Percentiles rank a stretch among this genome's conserved stretches.
phyloP scores from a whole-genome alignment of 1,140 invertebrate genomes.

The Liolophura sinensis region DNA sequence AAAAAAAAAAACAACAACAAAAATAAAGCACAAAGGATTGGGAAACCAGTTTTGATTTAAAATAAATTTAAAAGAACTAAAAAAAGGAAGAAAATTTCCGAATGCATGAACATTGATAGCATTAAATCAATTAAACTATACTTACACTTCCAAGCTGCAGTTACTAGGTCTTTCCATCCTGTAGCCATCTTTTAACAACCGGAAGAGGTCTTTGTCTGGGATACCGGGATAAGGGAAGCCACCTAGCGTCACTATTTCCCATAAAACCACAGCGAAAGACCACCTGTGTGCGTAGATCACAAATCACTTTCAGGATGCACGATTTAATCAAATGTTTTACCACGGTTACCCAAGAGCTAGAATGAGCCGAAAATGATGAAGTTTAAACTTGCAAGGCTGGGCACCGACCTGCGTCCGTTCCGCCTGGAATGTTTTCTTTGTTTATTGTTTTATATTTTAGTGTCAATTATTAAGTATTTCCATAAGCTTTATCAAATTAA shows the following conservation, averaged over 20 bases:
- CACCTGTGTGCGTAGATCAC: conserved; percentile 38
- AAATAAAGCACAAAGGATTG: no score
- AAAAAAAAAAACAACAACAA: no score
- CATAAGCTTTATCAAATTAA: no score
- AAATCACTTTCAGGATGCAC: not conserved
- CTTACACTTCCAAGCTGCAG: conserved; percentile 48
- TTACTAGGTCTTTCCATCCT: conserved; percentile 75
- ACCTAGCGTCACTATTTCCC: conserved; percentile 64
- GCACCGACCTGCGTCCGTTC: no score
- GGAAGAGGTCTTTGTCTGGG: conserved; percentile 75
- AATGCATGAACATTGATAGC: not conserved
- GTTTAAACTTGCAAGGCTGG: no score
- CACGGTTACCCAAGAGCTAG: not conserved
- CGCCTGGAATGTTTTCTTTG: no score
- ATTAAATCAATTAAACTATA: conserved; percentile 1
- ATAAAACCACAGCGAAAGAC: conserved; percentile 63
- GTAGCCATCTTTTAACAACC: conserved; percentile 82
- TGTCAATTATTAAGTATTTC: no score
- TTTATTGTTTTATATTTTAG: no score
- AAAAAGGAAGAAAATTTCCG: not conserved
- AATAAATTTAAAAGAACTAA: not conserved
- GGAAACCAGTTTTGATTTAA: no score
- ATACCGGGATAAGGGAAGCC: conserved; percentile 61
- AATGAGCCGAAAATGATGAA: no score
- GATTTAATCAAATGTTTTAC: not conserved